phyloP scores from a whole-genome alignment of 2,888 invertebrate species.

The Drosophila buzzatii region DNA sequence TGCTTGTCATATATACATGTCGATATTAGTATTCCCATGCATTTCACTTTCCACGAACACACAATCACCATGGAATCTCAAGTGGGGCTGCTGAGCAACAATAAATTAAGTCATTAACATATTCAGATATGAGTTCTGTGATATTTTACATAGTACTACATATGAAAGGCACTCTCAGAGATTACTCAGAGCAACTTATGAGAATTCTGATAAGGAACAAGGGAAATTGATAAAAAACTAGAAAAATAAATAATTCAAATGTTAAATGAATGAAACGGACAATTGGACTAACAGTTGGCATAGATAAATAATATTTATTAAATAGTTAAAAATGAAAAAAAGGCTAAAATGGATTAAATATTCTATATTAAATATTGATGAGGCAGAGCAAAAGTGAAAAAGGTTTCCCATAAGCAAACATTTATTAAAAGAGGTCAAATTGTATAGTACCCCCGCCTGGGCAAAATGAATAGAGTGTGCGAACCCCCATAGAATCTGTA shows the following conservation, averaged over 20 bases:
- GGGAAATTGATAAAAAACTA: neutral
- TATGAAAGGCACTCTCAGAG: neutral
- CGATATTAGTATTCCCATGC: neutral
- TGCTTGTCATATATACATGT: neutral
- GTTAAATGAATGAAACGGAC: neutral
- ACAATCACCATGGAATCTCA: constrained; percentile 2
- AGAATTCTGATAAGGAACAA: neutral
- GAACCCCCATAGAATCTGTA: neutral
- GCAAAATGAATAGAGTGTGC: neutral
- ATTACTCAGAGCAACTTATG: constrained; percentile 1
- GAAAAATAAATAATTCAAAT: too few species aligned
- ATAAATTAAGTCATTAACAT: constrained; percentile 8
- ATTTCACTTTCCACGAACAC: constrained; percentile 1
- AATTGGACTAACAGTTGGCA: neutral
- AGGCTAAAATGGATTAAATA: neutral
- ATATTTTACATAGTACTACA: neutral
- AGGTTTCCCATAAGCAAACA: constrained; percentile 1
- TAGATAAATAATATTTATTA: neutral
- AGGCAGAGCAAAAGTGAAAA: neutral
- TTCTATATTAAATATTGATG: neutral
- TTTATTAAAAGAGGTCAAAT: neutral
- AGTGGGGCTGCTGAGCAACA: constrained; percentile 16
- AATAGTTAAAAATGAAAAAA: neutral
- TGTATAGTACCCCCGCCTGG: neutral
- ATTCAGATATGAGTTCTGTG: constrained; percentile 6